Conservation (phyloP, 2,113 vertebrate genomes). For the Lamprologus sp. region DNA sequence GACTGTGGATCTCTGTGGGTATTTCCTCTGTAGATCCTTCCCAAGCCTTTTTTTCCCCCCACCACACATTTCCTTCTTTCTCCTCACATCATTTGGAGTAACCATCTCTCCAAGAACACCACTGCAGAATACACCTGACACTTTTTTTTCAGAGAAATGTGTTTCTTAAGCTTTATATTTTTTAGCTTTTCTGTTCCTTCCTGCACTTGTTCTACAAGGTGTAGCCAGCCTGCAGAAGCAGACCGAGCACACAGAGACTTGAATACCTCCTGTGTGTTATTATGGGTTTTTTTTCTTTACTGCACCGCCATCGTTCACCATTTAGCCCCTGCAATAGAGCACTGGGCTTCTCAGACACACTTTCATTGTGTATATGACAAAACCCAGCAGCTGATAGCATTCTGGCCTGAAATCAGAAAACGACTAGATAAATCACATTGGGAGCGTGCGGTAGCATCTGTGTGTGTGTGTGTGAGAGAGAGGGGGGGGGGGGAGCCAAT, state of each 20-base stretch:
- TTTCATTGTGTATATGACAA: slow-evolving; percentile 33
- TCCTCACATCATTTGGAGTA: not conserved
- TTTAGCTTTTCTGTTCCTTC: not conserved
- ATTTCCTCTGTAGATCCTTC: not conserved
- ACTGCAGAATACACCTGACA: not conserved
- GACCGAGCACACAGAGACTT: not conserved
- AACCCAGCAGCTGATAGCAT: slow-evolving; percentile 38
- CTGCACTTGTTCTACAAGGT: not conserved
- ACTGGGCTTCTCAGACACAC: not conserved
- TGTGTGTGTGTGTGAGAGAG: not conserved
- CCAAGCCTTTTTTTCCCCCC: not conserved
- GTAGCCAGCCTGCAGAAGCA: not conserved
- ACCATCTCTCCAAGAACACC: not conserved
- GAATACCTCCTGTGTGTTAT: slow-evolving; percentile 4
- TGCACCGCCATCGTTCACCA: not conserved
- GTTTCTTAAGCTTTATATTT: not conserved
- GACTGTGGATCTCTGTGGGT: not conserved
- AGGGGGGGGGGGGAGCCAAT: not conserved
- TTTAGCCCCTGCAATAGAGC: slow-evolving; percentile 10
- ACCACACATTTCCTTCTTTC: not conserved
- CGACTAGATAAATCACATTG: slow-evolving; percentile 38
- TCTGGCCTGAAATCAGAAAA: slow-evolving; percentile 42
- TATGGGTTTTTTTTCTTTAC: not conserved
- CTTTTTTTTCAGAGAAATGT: not conserved
- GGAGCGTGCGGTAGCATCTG: not conserved